Conservation (phyloP, 1,140 invertebrate genomes). For the Maconellicoccus hirsutus region DNA sequence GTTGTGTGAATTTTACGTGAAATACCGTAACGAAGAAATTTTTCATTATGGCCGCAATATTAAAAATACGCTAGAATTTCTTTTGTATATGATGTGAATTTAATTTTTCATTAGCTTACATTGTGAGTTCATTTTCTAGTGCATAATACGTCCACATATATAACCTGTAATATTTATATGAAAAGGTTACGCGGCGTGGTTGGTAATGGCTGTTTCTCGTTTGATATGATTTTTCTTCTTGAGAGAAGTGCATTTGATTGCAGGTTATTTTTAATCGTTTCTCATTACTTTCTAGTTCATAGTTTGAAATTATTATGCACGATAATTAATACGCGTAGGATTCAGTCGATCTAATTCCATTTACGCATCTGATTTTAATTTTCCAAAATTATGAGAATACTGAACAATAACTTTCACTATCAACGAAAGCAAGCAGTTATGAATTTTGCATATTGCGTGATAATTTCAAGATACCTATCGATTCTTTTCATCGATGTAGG, state of each 20-base stretch:
- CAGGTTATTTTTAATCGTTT: background rate
- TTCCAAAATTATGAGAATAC: constrained; percentile 5
- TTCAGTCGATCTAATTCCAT: background rate
- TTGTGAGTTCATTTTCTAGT: too few relatives aligned
- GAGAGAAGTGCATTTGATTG: background rate
- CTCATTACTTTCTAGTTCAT: background rate
- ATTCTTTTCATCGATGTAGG: too few relatives aligned
- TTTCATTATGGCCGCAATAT: too few relatives aligned
- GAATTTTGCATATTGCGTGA: too few relatives aligned
- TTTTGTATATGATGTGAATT: too few relatives aligned
- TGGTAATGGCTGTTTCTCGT: background rate
- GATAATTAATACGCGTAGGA: background rate
- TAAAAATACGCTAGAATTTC: too few relatives aligned
- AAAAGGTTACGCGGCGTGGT: background rate
- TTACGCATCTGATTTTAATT: background rate
- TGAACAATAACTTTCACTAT: constrained; percentile 3
- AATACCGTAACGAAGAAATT: too few relatives aligned
- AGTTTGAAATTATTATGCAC: background rate
- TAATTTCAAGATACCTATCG: too few relatives aligned
- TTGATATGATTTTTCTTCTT: background rate
- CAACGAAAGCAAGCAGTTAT: background rate
- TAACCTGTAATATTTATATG: too few relatives aligned
- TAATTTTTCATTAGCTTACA: too few relatives aligned
- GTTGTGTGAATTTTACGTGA: too few relatives aligned
- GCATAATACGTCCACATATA: too few relatives aligned